Conservation (phyloP, 2,113 vertebrate genomes). For the Hemichromis elongatus region DNA sequence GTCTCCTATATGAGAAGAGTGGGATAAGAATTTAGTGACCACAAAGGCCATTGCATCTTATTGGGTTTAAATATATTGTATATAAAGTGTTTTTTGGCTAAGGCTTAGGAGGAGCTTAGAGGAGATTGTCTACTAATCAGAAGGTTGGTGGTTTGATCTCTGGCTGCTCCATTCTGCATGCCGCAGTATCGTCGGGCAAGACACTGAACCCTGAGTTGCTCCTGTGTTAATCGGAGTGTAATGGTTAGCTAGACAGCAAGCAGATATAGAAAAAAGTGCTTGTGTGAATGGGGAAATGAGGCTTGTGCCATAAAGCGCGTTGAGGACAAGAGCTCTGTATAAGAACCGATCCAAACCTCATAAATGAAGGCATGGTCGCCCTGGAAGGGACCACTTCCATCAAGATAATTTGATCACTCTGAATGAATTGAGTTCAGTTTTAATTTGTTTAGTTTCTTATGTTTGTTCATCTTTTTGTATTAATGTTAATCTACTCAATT, state of each 20-base stretch:
- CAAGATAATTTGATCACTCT: not conserved
- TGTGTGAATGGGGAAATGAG: not conserved
- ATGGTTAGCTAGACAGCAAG: not conserved
- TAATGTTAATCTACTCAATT: not conserved
- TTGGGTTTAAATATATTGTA: not conserved
- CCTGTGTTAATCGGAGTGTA: not conserved
- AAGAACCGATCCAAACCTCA: not conserved
- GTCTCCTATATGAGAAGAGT: not conserved
- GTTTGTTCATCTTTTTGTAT: not conserved
- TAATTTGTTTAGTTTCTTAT: not conserved
- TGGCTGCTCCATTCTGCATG: not conserved
- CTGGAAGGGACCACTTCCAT: not conserved
- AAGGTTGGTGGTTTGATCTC: not conserved
- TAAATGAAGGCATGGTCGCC: not conserved
- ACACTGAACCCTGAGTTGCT: not conserved
- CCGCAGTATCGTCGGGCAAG: not conserved
- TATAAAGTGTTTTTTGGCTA: not conserved
- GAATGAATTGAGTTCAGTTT: not conserved
- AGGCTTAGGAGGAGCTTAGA: not conserved
- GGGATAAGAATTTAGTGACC: not conserved
- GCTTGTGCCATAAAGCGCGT: accelerated
- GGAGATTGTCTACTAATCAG: not conserved
- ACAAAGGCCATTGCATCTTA: not conserved
- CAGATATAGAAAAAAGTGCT: not conserved
- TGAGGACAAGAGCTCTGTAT: not conserved